Percentiles rank a stretch among this genome's conserved stretches.
Evolutionary conservation across 2,888 invertebrate species (phyloP).

Genomic region (Deilephila porcellus): DNA sequence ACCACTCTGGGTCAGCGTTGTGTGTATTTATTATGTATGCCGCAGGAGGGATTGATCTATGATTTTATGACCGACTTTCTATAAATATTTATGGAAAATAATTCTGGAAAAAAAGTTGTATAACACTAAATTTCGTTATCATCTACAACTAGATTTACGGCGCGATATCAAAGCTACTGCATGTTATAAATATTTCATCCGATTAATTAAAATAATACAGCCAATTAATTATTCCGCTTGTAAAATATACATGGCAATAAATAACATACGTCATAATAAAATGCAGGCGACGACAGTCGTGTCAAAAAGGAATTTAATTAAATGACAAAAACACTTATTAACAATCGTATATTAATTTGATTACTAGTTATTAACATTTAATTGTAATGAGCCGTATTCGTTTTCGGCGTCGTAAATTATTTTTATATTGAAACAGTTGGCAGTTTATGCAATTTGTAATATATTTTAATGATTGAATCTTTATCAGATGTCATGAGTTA

Average conservation of each 20-base stretch:
- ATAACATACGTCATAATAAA: slow-evolving; percentile 24
- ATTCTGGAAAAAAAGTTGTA: too few relatives aligned
- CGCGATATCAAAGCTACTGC: neutral
- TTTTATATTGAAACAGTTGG: slow-evolving; percentile 1
- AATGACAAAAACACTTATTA: slow-evolving; percentile 26
- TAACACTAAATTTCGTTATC: too few relatives aligned
- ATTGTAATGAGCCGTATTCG: slow-evolving; percentile 16
- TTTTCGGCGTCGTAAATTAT: slow-evolving; percentile 19
- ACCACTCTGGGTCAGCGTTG: too few relatives aligned
- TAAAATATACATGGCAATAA: slow-evolving; percentile 23
- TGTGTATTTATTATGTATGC: too few relatives aligned
- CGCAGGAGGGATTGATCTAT: too few relatives aligned
- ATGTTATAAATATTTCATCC: neutral
- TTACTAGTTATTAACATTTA: slow-evolving; percentile 24
- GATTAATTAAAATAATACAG: slow-evolving; percentile 18
- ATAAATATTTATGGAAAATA: too few relatives aligned
- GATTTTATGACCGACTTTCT: too few relatives aligned
- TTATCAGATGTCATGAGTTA: neutral
- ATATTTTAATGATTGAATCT: neutral
- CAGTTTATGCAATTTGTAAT: slow-evolving; percentile 22
- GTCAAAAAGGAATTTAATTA: slow-evolving; percentile 26
- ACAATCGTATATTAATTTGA: slow-evolving; percentile 29
- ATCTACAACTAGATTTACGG: neutral
- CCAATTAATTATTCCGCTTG: slow-evolving; percentile 22
- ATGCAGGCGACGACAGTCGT: slow-evolving; percentile 21